Evolutionary conservation across 2,113 vertebrate genomes (phyloP).

Genomic region (Cygnus atratus): DNA sequence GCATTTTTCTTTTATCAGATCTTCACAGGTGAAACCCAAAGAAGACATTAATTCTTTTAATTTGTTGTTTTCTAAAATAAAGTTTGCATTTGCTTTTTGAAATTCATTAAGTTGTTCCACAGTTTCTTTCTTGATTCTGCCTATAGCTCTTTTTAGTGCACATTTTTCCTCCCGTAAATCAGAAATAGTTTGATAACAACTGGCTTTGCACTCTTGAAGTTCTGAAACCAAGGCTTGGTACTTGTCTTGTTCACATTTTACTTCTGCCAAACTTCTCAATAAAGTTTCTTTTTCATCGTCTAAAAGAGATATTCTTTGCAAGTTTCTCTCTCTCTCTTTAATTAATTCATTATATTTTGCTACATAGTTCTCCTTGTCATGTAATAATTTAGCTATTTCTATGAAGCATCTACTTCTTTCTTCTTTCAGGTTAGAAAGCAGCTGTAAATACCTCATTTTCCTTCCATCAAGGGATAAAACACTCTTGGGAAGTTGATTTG

Average conservation of each 20-base stretch:
- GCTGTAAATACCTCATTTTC: not conserved
- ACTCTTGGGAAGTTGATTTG: not conserved
- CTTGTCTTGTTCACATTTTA: conserved; percentile 27
- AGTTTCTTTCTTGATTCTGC: not conserved
- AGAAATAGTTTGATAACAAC: conserved; percentile 42
- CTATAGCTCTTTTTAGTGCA: not conserved
- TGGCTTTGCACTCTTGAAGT: conserved; percentile 60
- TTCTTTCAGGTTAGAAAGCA: conserved; percentile 68
- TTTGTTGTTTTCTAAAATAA: conserved; percentile 38
- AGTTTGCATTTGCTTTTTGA: not conserved
- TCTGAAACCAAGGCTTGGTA: conserved; percentile 31
- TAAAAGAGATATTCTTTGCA: not conserved
- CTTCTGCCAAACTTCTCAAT: not conserved
- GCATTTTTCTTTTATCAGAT: not conserved
- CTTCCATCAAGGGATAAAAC: not conserved
- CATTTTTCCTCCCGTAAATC: conserved; percentile 60
- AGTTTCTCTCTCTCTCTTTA: not conserved
- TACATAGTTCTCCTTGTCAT: conserved; percentile 41
- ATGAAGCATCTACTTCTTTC: conserved; percentile 72
- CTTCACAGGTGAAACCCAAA: conserved; percentile 10
- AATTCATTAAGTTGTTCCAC: not conserved
- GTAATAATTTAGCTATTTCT: conserved; percentile 59
- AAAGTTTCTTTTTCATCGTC: conserved; percentile 3
- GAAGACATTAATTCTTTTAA: conserved; percentile 19
- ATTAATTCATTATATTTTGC: not conserved